Percentiles rank a stretch among this genome's conserved stretches.
These are phyloP conservation scores for Lagopus leucura DNA, from an alignment of 2,113 vertebrate species.

Conservation along the genomic window DNA sequence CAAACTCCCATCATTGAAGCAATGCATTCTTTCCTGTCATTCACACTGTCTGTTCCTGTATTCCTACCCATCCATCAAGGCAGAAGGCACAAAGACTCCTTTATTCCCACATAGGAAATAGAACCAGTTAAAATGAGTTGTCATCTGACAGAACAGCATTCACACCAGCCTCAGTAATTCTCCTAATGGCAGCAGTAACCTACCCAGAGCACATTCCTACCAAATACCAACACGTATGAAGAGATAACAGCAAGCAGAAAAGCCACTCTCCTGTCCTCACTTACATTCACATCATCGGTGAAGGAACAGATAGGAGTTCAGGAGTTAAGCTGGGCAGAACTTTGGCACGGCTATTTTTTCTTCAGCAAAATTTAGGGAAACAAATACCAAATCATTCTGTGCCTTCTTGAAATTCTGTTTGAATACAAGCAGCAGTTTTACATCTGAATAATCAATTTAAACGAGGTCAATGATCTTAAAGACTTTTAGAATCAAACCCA, in stretches of 20 bases:
- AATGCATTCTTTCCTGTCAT: not conserved
- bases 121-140: not conserved
- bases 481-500: not conserved
- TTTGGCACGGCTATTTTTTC: not conserved
- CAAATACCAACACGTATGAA: not conserved
- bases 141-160: not conserved
- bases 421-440: not conserved
- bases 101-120: not conserved
- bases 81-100: not conserved
- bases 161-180: not conserved
- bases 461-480: not conserved
- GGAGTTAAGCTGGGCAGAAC: not conserved
- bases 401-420: not conserved
- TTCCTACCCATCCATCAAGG: not conserved
- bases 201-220: not conserved
- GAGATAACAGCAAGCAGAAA: not conserved
- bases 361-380: not conserved
- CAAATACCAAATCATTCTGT: not conserved
- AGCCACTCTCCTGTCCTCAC: not conserved
- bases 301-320: not conserved
- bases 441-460: not conserved
- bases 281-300: not conserved
- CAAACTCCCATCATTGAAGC: not conserved
- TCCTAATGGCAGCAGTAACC: not conserved
- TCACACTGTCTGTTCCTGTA: not conserved